These are phyloP conservation scores for Bagarius yarrelli DNA, from an alignment of 2,113 vertebrate species.

Conservation along the genomic window DNA sequence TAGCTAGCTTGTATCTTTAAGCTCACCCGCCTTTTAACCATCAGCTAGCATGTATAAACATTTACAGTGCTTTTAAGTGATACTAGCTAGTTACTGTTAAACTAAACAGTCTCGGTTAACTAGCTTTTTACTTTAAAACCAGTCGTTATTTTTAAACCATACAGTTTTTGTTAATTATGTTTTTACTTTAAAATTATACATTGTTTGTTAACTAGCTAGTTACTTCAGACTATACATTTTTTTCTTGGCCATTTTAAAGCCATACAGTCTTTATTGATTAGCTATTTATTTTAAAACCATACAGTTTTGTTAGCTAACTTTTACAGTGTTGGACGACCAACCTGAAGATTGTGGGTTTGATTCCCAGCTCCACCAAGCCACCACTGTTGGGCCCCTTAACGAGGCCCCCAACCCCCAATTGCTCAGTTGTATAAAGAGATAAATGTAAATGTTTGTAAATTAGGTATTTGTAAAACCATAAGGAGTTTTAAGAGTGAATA, in stretches of 20 bases:
- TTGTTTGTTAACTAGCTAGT: background rate
- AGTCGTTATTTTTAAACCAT: no score
- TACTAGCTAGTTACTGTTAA: background rate
- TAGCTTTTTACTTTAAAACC: background rate
- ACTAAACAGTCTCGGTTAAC: background rate
- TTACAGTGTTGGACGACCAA: no score
- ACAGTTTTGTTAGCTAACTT: no score
- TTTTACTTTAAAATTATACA: background rate
- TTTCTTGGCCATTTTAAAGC: background rate
- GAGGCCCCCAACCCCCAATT: no score
- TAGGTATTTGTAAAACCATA: background rate
- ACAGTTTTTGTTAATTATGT: background rate
- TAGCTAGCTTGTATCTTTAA: background rate
- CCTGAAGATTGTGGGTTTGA: no score
- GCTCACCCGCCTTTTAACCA: background rate
- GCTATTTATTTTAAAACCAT: background rate
- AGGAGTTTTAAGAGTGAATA: no score
- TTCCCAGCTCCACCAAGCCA: no score
- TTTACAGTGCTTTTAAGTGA: background rate
- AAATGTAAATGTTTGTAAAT: background rate
- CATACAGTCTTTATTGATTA: background rate
- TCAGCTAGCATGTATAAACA: background rate
- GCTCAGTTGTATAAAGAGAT: no score
- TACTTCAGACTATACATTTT: background rate
- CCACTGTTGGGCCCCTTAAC: no score